Percentiles rank a stretch among this genome's conserved stretches.
These are phyloP conservation scores for Drosophila pandora DNA, from an alignment of 1,140 invertebrate species.

Conservation along the genomic window DNA sequence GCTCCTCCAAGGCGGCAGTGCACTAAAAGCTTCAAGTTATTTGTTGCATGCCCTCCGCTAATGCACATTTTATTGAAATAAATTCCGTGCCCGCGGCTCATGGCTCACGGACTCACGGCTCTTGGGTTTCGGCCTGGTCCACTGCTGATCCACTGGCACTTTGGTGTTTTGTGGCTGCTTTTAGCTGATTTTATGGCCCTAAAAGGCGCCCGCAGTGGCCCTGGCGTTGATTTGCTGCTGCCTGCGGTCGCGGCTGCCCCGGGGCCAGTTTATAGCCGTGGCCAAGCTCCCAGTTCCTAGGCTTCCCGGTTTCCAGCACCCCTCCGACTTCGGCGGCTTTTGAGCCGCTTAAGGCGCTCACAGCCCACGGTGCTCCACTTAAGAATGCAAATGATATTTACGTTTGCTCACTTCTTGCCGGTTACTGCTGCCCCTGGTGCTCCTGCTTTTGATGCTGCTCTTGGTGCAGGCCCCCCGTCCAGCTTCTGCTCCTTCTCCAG, in stretches of 20 bases:
- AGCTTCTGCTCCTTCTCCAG: background rate
- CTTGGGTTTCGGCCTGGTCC: constrained; percentile 15
- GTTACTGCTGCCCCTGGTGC: constrained; percentile 5
- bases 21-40: constrained; percentile 78
- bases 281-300: constrained; percentile 12
- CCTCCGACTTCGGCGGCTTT: background rate
- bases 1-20: background rate
- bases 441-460: constrained; percentile 7
- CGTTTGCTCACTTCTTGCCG: constrained; percentile 48
- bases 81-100: constrained; percentile 65
- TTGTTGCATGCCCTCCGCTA: constrained; percentile 73
- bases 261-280: constrained; percentile 71
- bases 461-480: background rate
- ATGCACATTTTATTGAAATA: constrained; percentile 83
- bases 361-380: constrained; percentile 58
- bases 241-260: constrained; percentile 64
- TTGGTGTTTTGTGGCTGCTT: constrained; percentile 80
- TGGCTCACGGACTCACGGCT: constrained; percentile 8
- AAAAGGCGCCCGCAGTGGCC: constrained; percentile 60
- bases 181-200: constrained; percentile 80
- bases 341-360: constrained; percentile 49
- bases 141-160: constrained; percentile 56
- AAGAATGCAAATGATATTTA: constrained; percentile 82
- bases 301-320: background rate
- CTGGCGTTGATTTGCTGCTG: constrained; percentile 73